Conservation (phyloP, 2,797 vertebrate species). For the Avahi laniger region DNA sequence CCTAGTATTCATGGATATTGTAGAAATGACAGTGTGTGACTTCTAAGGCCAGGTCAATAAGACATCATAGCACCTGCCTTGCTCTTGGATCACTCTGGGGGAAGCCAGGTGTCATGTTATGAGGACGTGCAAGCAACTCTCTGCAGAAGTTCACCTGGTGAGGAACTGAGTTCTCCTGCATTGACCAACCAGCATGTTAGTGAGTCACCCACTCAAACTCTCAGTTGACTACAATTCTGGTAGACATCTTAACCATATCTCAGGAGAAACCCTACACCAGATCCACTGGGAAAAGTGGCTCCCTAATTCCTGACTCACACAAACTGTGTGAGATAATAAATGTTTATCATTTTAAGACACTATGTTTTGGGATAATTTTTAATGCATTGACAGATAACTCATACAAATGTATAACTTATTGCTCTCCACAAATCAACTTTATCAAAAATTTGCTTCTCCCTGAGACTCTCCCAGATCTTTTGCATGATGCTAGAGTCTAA, state of each 20-base stretch:
- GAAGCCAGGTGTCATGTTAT: not conserved
- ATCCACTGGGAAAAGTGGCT: not conserved
- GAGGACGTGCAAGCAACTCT: not conserved
- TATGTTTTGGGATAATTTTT: not conserved
- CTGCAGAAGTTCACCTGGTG: not conserved
- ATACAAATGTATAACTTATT: not conserved
- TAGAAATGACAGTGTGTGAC: not conserved
- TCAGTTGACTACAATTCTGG: not conserved
- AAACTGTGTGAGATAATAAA: not conserved
- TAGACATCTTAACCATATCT: not conserved
- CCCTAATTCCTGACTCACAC: not conserved
- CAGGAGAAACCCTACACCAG: not conserved
- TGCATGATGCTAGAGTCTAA: not conserved
- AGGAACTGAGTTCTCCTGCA: not conserved
- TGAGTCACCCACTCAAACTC: not conserved
- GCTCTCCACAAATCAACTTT: not conserved
- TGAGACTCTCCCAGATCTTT: not conserved
- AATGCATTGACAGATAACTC: not conserved
- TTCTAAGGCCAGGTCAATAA: not conserved
- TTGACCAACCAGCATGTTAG: not conserved
- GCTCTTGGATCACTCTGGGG: not conserved
- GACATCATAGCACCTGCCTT: not conserved
- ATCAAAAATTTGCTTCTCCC: not conserved
- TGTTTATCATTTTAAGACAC: not conserved
- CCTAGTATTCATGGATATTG: not conserved